Conservation (phyloP, 2,113 vertebrate species). For the Labrus mixtus region DNA sequence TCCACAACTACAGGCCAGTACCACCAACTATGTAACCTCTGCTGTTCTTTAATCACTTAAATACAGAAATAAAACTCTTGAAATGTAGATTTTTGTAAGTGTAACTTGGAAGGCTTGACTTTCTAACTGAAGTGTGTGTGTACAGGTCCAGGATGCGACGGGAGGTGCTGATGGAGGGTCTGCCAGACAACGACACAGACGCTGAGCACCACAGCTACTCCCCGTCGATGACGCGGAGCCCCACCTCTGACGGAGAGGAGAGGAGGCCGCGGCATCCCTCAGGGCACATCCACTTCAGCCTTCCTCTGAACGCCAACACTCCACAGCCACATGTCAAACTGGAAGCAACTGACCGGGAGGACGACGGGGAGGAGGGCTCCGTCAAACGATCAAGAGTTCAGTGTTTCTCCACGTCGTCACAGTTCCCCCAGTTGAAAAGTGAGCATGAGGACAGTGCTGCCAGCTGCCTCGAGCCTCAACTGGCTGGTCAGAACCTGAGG, state of each 20-base stretch:
- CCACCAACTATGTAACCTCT: neutral
- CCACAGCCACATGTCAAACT: conserved; percentile 87
- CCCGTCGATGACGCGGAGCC: conserved; percentile 82
- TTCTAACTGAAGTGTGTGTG: conserved; percentile 34
- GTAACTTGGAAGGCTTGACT: neutral
- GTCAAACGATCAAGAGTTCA: conserved; percentile 64
- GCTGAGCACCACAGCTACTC: conserved; percentile 84
- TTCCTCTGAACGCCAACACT: conserved; percentile 53
- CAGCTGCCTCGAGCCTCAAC: conserved; percentile 45
- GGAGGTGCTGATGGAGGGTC: conserved; percentile 94
- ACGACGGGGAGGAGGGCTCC: conserved; percentile 72
- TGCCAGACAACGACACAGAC: conserved; percentile 92
- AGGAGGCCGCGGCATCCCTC: conserved; percentile 80
- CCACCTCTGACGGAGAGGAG: conserved; percentile 88
- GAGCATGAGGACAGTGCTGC: conserved; percentile 70
- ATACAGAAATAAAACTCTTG: neutral
- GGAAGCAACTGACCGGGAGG: conserved; percentile 80
- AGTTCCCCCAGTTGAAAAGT: conserved; percentile 79
- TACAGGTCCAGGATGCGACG: conserved; percentile 97
- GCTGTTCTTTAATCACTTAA: neutral
- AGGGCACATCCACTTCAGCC: conserved; percentile 45
- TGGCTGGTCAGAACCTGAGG: conserved; percentile 71
- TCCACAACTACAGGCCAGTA: conserved; percentile 97
- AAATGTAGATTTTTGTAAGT: neutral
- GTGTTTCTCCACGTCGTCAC: conserved; percentile 70